Conservation (phyloP, 2,888 invertebrate genomes). For the Sussaba pulchella region DNA sequence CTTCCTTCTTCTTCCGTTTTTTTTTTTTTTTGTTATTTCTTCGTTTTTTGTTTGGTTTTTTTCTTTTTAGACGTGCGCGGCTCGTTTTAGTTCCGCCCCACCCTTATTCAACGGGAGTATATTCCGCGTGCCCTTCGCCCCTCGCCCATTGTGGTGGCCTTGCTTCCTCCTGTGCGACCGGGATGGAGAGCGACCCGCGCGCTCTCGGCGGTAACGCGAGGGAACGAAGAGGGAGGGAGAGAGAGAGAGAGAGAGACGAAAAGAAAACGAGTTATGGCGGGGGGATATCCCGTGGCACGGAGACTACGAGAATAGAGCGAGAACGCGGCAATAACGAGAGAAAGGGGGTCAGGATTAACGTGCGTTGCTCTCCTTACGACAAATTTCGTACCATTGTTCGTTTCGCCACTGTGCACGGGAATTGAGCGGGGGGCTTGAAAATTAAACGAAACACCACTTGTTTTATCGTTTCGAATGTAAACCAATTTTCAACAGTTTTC, state of each 20-base stretch:
- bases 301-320: slow-evolving; percentile 32
- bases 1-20: slow-evolving; percentile 63
- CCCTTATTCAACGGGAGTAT: slow-evolving; percentile 45
- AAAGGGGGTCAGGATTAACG: slow-evolving; percentile 72
- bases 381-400: slow-evolving; percentile 75
- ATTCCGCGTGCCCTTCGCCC: slow-evolving; percentile 28
- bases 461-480: not conserved
- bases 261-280: slow-evolving; percentile 36
- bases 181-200: not conserved
- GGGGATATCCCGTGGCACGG: slow-evolving; percentile 2
- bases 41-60: slow-evolving; percentile 16
- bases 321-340: slow-evolving; percentile 58
- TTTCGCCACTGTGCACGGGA: slow-evolving; percentile 58
- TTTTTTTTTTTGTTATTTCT: slow-evolving; percentile 25
- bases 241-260: slow-evolving; percentile 33
- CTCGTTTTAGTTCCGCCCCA: slow-evolving; percentile 62
- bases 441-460: slow-evolving; percentile 64
- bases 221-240: slow-evolving; percentile 40
- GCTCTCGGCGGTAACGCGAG: slow-evolving; percentile 13
- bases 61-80: slow-evolving; percentile 56
- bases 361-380: slow-evolving; percentile 67
- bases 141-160: slow-evolving; percentile 68
- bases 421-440: slow-evolving; percentile 53
- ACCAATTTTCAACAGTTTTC: too few relatives aligned
- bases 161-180: slow-evolving; percentile 27